Evolutionary conservation across 1,140 invertebrate species (phyloP).

Genomic region (Drosophila leontia): DNA sequence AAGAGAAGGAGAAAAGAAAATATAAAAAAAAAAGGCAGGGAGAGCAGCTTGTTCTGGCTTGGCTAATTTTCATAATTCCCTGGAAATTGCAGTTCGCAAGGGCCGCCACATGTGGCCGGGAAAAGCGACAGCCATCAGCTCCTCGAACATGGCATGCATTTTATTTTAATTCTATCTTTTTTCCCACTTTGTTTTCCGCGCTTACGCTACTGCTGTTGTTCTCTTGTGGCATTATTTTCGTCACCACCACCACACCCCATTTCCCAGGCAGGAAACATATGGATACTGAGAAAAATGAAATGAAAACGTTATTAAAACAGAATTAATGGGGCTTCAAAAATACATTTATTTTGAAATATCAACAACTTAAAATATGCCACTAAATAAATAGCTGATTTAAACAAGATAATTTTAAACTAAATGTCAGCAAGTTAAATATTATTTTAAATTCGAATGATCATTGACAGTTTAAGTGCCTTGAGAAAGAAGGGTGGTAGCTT

Average conservation of each 20-base stretch:
- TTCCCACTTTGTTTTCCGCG: constrained; percentile 28
- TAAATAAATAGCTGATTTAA: not conserved
- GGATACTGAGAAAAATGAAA: constrained; percentile 2
- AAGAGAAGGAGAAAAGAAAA: not conserved
- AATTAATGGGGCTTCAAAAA: constrained; percentile 9
- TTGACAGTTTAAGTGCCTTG: no score
- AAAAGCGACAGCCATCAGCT: constrained; percentile 72
- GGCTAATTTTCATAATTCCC: constrained; percentile 79
- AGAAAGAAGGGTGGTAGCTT: no score
- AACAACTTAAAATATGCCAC: not conserved
- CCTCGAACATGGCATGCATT: constrained; percentile 73
- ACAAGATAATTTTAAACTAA: not conserved
- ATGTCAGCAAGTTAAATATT: not conserved
- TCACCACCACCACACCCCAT: constrained; percentile 55
- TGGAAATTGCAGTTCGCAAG: constrained; percentile 61
- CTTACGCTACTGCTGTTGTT: constrained; percentile 11
- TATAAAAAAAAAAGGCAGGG: not conserved
- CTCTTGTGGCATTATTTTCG: constrained; percentile 43
- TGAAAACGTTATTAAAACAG: not conserved
- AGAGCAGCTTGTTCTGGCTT: constrained; percentile 46
- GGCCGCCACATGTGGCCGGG: constrained; percentile 58
- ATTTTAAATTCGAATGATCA: not conserved
- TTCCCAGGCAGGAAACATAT: constrained; percentile 50
- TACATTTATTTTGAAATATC: not conserved
- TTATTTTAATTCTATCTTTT: constrained; percentile 53